Conservation (phyloP, 2,113 vertebrate genomes). For the Ptyas mucosa region DNA sequence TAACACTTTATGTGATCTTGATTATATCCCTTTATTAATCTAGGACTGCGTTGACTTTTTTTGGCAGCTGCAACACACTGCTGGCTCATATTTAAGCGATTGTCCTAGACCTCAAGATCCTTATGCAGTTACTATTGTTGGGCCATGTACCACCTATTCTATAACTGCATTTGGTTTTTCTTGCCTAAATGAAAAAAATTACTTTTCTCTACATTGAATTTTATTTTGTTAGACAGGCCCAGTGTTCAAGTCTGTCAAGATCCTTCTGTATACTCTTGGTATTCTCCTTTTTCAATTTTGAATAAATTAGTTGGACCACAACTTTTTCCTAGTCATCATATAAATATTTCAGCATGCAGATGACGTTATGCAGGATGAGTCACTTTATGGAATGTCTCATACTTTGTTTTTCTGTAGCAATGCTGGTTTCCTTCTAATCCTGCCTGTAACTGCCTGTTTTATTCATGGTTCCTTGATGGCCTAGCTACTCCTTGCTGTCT, state of each 20-base stretch:
- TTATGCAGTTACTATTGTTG: background rate
- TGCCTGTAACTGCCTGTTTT: background rate
- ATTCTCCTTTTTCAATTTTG: background rate
- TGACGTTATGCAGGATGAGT: background rate
- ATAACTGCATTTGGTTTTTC: background rate
- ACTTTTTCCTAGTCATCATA: background rate
- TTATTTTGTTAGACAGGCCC: too few relatives aligned
- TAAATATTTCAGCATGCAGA: background rate
- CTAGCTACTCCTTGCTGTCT: background rate
- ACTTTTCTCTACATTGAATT: background rate
- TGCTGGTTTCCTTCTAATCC: background rate
- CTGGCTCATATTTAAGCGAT: background rate
- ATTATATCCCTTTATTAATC: too few relatives aligned
- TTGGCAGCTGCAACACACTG: too few relatives aligned
- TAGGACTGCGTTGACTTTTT: too few relatives aligned
- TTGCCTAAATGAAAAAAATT: background rate
- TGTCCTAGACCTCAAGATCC: background rate
- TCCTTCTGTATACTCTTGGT: background rate
- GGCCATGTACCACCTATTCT: background rate
- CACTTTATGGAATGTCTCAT: background rate
- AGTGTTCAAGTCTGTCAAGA: too few relatives aligned
- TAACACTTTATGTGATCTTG: too few relatives aligned
- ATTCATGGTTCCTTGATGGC: background rate
- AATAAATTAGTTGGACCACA: background rate
- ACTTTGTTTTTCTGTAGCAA: background rate